Base-by-base conservation (phyloP, 2,888 invertebrate genomes). In the Lordiphosa andalusiaca region DNA sequence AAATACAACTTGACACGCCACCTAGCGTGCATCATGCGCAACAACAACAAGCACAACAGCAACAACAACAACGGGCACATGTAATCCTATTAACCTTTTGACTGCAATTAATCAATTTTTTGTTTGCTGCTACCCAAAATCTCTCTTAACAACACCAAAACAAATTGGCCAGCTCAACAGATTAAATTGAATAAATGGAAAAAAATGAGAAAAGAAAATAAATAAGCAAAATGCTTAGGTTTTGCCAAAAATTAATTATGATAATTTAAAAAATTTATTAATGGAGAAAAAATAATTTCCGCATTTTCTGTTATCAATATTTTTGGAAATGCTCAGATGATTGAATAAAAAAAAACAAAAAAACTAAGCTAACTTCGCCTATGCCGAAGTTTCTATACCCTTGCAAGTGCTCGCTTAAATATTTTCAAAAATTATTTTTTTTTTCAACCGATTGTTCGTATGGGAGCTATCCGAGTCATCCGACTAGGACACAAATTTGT, bases 51-150 rank as follows among this genome's bases (percentile, higher is more conserved):
- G 41, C 16, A 23, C 47, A 21, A 30, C 60, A 53, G 4, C 46
- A 40, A 13, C 52, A 54, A 7, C 52, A 39, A 19, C 51, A 47
- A 40, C 50, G 46, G 51, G 54, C 54, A 40, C 56, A 59, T 71
- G 69, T 80, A 78, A 78, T 73, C 68, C 71, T 73, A 71, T 80
- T 80, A 80, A 73, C 78, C 78, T 65, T 62, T 64, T 69, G 75
- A 66, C 81, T 63, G 49, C 66, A 63, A 77, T 77, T 77, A 77
- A 71, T 67, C 72, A 81, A 59, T 63, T 67, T 53, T 62, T 63
- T 53, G 44, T 49, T 47, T 37, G 13, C 47, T 37, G 30, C 30
- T 30, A 7, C 30, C 30, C 30, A 9, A 30, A 30, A 30, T 30
- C 30, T 30, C 30, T 30, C 30, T 30, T 30, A 30, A 30, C 30